A percentile compares a stretch with the other conserved stretches of the same genome.
Evolutionary conservation across 2,888 invertebrate species (phyloP).

Genomic region (Hyalella azteca): DNA sequence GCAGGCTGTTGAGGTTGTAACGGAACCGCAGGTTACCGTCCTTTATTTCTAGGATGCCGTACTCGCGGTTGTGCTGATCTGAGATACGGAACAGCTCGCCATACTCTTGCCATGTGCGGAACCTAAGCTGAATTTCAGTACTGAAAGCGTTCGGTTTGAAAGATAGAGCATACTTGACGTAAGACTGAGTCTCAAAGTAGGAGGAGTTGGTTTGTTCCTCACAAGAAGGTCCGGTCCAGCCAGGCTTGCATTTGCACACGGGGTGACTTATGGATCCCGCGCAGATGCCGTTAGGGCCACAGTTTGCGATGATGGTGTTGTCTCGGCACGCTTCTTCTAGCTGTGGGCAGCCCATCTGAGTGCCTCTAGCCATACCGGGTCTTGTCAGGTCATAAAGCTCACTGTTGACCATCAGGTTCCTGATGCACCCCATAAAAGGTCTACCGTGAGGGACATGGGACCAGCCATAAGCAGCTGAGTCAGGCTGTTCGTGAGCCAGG

Average conservation of each 20-base stretch:
- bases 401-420: conserved; percentile 94
- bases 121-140: conserved; percentile 89
- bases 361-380: conserved; percentile 82
- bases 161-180: conserved; percentile 94
- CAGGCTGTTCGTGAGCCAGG: conserved; percentile 80
- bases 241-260: conserved; percentile 91
- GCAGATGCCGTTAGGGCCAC: conserved; percentile 94
- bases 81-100: conserved; percentile 93
- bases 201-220: conserved; percentile 85
- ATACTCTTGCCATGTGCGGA: conserved; percentile 89
- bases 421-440: conserved; percentile 94
- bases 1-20: conserved; percentile 88
- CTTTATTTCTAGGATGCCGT: conserved; percentile 76
- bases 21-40: conserved; percentile 58
- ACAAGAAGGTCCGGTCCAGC: conserved; percentile 80
- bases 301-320: conserved; percentile 76
- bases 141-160: conserved; percentile 92
- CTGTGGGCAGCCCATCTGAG: conserved; percentile 88
- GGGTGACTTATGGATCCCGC: conserved; percentile 77
- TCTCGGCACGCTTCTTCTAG: conserved; percentile 88
- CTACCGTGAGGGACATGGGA: conserved; percentile 83
- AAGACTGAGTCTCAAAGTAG: conserved; percentile 91
- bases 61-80: conserved; percentile 92
- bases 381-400: conserved; percentile 91
- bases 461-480: conserved; percentile 87